These are phyloP conservation scores for Apostichopus parvimensis DNA, from an alignment of 35 echinoderm and acorn worm genomes.

Conservation along the genomic window DNA sequence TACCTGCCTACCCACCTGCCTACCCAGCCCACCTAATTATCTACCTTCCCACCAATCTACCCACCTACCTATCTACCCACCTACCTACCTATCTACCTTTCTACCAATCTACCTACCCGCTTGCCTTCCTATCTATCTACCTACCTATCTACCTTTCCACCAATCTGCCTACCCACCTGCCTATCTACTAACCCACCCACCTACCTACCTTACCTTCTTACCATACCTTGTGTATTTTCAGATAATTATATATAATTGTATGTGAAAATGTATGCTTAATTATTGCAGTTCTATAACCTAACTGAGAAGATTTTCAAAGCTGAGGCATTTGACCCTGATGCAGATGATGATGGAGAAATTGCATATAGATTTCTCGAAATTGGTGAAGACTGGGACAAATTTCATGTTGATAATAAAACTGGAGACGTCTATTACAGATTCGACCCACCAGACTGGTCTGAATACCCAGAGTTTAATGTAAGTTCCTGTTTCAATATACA, in stretches of 20 bases:
- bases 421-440: background rate
- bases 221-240: background rate
- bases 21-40: no score
- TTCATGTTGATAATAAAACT: background rate
- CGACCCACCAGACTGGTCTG: background rate
- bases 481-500: background rate
- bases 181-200: no score
- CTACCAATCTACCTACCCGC: no score
- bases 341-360: background rate
- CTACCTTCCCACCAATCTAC: no score
- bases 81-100: no score
- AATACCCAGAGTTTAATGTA: slow-evolving; percentile 1
- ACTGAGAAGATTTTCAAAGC: background rate
- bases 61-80: no score
- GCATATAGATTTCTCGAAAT: background rate
- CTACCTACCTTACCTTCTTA: no score
- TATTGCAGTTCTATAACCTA: background rate
- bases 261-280: background rate
- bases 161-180: no score
- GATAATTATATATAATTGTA: background rate
- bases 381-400: background rate
- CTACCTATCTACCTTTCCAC: no score
- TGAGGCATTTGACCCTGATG: background rate
- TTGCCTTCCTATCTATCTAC: no score
- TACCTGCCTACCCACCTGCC: no score